Evolutionary conservation across 2,113 vertebrate species (phyloP), one percentile per base, ranked within the genome.

Genomic region (Muntiacus muntjak): DNA sequence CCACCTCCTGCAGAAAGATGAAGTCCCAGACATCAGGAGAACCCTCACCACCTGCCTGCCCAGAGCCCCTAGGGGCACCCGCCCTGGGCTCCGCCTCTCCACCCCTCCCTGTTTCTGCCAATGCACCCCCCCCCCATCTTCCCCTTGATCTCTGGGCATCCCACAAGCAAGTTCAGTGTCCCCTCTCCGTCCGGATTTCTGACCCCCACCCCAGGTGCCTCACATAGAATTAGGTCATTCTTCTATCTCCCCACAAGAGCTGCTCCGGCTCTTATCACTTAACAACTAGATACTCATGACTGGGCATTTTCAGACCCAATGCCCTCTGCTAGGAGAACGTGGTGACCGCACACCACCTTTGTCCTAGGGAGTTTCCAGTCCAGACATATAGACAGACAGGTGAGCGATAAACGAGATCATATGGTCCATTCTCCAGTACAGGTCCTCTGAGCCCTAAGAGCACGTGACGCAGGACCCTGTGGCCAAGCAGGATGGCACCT

Each of bases 361-460:
- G 76, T 2, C 11, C 33, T 19, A 17, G 7, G 28, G 26, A 23
- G 14, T 30, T 45, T 30, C 55, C 28, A 45, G 47, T 16, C 47
- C 26, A 33, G 16, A 25, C 4, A 0, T 2, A 17, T 1, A 5
- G 52, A 8, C 55, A 36, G 33, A 78, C 76, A n/a, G 54, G 36
- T 3, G 28, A 26, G 16, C 1, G 10, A 28, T 19, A 43, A 43
- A 30, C 0, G 36, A 0, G 5, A 0, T 6, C 2, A 1, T 0
- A 1, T 4, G 16, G 23, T 3, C 12, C 50, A n/a, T 40, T 2
- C 8, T 43, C 81, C 9, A 5, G 1, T 10, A 4, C 3, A 26
- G 25, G 1, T 47, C 79, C 26, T 12, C 33, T 21, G 11, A 1
- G 25, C 17, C 25, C 74, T 21, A 7, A 47, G 0, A 87, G 5